Conservation (phyloP, 1,140 invertebrate genomes). For the Philopotamus ludificatus region DNA sequence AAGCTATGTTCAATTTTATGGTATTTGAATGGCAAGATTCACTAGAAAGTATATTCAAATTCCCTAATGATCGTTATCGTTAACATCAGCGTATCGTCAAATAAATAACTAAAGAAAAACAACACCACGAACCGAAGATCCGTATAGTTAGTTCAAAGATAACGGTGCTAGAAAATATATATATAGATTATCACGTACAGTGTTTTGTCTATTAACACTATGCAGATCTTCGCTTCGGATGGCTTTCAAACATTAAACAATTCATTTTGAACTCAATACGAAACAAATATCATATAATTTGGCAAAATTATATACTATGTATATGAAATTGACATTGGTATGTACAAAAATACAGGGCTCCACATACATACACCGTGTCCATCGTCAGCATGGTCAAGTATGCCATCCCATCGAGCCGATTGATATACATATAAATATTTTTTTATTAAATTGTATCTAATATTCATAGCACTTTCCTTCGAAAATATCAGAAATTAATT, state of each 20-base stretch:
- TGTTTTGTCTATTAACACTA: constrained; percentile 34
- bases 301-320: constrained; percentile 40
- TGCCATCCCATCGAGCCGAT: no score
- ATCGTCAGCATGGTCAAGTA: no score
- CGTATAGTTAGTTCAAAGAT: no score
- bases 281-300: constrained; percentile 39
- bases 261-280: constrained; percentile 35
- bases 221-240: no score
- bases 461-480: constrained; percentile 1
- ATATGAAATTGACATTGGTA: constrained; percentile 41
- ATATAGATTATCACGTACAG: no score
- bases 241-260: no score
- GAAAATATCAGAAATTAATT: constrained; percentile 18
- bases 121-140: no score
- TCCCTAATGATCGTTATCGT: constrained; percentile 36
- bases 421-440: not conserved
- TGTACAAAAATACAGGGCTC: constrained; percentile 41
- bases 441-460: not conserved
- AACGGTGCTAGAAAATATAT: no score
- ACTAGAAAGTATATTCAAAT: constrained; percentile 37
- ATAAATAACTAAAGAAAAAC: constrained; percentile 33
- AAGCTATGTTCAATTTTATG: constrained; percentile 40
- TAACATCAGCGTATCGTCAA: constrained; percentile 34
- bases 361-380: constrained; percentile 18
- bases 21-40: constrained; percentile 41